Base-by-base conservation (phyloP, 2,797 vertebrate species). In the Pogoniulus pusillus region DNA sequence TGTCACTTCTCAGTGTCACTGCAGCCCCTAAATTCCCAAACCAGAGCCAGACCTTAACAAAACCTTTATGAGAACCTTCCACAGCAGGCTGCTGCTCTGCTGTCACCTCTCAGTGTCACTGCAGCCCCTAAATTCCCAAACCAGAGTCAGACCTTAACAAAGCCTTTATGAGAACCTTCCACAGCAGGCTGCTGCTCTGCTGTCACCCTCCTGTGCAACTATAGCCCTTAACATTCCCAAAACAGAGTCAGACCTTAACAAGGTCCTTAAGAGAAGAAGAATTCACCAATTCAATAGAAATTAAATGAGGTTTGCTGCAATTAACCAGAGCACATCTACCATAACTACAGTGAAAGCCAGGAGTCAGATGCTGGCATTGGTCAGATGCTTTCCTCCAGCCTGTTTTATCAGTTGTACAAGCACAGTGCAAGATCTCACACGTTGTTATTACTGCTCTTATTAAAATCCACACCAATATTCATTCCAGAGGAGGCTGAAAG, bases 401-500 rank as follows among this genome's bases (percentile, higher is more conserved):
- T 93, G 64, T 54, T 78, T 81, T 58, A 27, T 53, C 53, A 43
- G 24, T 59, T 34, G 49, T 2, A 39, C 13, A 49, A 59, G 92
- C 85, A 90, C 91, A 29, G 84, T 29, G 32, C 83, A 57, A 23
- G 69, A 91, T 82, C 82, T 84, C 70, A 23, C 51, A 89, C 66
- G 78, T 47, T 85, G 69, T 45, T 70, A 74, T 76, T 90, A 87
- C 75, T 85, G 74, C 91, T 90, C 89, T 95, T 95, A 96, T 90
- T 95, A 96, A 87, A 83, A 89, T 75, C 74, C 69, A 90, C 89
- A 94, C 66, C 70, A 57, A 34, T 91, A 78, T 86, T 93, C n/a
- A 90, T 93, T 93, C 95, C 78, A 41, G 11, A 53, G 89, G 86
- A 79, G 69, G 85, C 32, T 87, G 79, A 94, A 95, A 96, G 92